Base-by-base conservation (phyloP, 2,888 invertebrate genomes). In the Stictocephala bisonia region DNA sequence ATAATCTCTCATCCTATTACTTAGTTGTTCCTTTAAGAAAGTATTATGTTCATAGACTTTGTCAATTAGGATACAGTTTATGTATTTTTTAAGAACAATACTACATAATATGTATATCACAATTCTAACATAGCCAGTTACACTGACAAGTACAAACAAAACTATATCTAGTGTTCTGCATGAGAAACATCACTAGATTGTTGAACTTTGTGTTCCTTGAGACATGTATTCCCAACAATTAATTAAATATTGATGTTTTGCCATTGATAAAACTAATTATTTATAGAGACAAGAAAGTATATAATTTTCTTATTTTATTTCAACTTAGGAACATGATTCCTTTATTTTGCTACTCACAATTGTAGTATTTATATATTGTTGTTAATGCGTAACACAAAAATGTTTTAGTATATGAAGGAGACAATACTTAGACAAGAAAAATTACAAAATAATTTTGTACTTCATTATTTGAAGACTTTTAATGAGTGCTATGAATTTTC, bases 361-460 rank as follows among this genome's bases (percentile, higher is more conserved):
- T 60, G 60, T 60, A 60, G 35, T 60, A 60, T 40, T 40, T 60
- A 60, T 60, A 60, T 60, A 60, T 60, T 20, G 60, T 60, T 60
- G 60, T 60, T 60, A 40, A 60, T 40, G 60, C 60, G 13, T 60
- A 60, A 60, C 60, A n/a, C n/a, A 22, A 60, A 60, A 60, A 60
- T 60, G 60, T 60, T 60, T 60, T 60, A 60, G 60, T 40, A 20
- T 60, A 60, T 60, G 60, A 60, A 60, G 60, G 60, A 60, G 60
- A 60, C 60, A 60, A 60, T 60, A 60, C 60, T 60, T 60, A 60
- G 60, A 40, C 60, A 60, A 60, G 60, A 60, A 60, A 44, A 56
- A 60, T 40, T 35, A 31, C 60, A 40, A 60, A 60, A 60, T 60
- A 60, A 60, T 60, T 60, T 60, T 60, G 60, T 60, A 60, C 22